phyloP scores from a whole-genome alignment of 2,888 invertebrate genomes.

The Gari tellinella region DNA sequence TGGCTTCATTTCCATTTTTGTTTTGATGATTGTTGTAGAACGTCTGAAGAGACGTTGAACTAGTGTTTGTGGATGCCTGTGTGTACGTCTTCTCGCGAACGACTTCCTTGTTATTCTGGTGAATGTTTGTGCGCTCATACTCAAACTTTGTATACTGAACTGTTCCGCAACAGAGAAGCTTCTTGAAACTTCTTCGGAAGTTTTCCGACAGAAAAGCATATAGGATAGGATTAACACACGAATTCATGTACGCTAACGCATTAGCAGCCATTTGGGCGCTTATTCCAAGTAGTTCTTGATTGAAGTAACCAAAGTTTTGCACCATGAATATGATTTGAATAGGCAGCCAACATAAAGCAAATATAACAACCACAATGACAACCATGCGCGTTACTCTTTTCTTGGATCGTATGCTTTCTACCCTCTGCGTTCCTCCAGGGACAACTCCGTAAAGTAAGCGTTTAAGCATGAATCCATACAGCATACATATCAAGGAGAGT shows the following conservation, averaged over 20 bases:
- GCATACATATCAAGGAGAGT: conserved; percentile 92
- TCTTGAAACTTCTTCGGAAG: conserved; percentile 94
- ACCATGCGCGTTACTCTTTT: conserved; percentile 96
- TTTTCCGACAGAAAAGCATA: conserved; percentile 98
- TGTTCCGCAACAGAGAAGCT: conserved; percentile 80
- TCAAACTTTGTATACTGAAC: conserved; percentile 68
- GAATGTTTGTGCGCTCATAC: conserved; percentile 76
- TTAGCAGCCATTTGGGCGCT: conserved; percentile 82
- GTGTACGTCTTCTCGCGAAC: conserved; percentile 31
- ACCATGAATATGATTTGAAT: conserved; percentile 90
- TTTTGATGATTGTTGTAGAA: conserved; percentile 23
- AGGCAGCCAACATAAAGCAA: conserved; percentile 97
- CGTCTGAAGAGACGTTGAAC: conserved; percentile 45
- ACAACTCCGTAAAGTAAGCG: conserved; percentile 92
- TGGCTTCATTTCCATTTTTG: conserved; percentile 37
- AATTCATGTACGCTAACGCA: conserved; percentile 93
- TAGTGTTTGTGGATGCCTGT: conserved; percentile 35
- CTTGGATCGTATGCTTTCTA: conserved; percentile 93
- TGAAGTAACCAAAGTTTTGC: conserved; percentile 90
- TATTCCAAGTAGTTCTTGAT: conserved; percentile 86
- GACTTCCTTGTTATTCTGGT: conserved; percentile 4
- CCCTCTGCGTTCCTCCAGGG: conserved; percentile 89
- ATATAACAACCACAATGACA: conserved; percentile 94
- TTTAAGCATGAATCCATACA: conserved; percentile 95
- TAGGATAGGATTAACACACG: conserved; percentile 96